Evolutionary conservation across 2,113 vertebrate species (phyloP).

Genomic region (Mesocricetus auratus): DNA sequence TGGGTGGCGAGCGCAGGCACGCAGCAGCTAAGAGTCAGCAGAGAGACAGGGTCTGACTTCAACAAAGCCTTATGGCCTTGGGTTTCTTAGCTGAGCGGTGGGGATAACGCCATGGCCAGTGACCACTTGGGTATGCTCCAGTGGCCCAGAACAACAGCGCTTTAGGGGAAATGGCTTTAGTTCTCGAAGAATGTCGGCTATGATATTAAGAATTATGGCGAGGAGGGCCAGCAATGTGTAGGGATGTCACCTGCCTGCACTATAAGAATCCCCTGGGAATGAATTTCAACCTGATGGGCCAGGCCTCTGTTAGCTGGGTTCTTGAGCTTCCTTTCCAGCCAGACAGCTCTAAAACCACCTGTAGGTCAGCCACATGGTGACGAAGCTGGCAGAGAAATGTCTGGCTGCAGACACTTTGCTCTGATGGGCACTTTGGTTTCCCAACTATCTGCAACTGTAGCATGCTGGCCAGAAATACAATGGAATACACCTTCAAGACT

Average conservation of each 20-base stretch:
- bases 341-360: not conserved
- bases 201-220: no score
- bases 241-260: not conserved
- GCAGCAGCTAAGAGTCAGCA: not conserved
- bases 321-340: not conserved
- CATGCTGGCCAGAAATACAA: not conserved
- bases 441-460: not conserved
- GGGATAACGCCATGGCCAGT: not conserved
- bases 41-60: not conserved
- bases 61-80: not conserved
- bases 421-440: not conserved
- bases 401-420: not conserved
- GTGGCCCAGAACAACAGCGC: not conserved
- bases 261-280: not conserved
- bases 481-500: not conserved
- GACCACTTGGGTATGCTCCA: not conserved
- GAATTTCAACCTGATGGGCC: not conserved
- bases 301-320: not conserved
- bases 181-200: not conserved
- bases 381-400: not conserved
- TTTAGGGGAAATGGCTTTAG: not conserved
- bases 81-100: not conserved
- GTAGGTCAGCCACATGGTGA: not conserved
- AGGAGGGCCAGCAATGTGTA: not conserved
- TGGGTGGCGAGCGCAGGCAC: accelerated